phyloP scores from a whole-genome alignment of 2,888 invertebrate species.

The Isoperla grammatica region DNA sequence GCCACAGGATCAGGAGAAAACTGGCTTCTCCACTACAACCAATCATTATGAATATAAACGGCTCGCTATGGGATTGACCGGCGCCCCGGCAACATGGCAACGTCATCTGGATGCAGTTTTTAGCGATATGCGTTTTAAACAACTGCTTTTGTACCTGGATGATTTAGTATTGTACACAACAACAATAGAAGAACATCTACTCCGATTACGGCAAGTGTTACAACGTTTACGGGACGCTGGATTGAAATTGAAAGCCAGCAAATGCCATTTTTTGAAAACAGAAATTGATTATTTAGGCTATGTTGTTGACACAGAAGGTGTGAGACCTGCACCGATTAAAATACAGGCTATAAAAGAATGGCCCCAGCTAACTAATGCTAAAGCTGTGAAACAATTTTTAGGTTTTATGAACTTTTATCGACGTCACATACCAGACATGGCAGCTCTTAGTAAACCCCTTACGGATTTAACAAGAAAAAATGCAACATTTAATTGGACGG shows the following conservation, averaged over 20 bases:
- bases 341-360: constrained; percentile 30
- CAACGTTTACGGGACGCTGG: constrained; percentile 27
- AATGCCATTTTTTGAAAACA: constrained; percentile 32
- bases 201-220: constrained; percentile 28
- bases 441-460: constrained; percentile 33
- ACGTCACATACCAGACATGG: constrained; percentile 34
- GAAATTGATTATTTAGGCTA: constrained; percentile 34
- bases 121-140: no score
- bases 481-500: constrained; percentile 28
- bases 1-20: no score
- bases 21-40: no score
- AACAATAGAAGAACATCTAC: constrained; percentile 24
- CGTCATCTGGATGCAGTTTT: no score
- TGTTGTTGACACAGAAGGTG: constrained; percentile 31
- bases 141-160: not conserved
- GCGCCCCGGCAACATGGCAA: no score
- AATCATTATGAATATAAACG: no score
- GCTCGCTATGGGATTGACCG: no score
- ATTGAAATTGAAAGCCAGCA: constrained; percentile 30
- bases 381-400: constrained; percentile 33
- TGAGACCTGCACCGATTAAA: constrained; percentile 34
- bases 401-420: constrained; percentile 36
- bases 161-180: not conserved
- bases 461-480: constrained; percentile 33
- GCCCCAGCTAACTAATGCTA: constrained; percentile 26